Base-by-base conservation (phyloP, 2,113 vertebrate genomes). In the Dasyornis broadbenti region DNA sequence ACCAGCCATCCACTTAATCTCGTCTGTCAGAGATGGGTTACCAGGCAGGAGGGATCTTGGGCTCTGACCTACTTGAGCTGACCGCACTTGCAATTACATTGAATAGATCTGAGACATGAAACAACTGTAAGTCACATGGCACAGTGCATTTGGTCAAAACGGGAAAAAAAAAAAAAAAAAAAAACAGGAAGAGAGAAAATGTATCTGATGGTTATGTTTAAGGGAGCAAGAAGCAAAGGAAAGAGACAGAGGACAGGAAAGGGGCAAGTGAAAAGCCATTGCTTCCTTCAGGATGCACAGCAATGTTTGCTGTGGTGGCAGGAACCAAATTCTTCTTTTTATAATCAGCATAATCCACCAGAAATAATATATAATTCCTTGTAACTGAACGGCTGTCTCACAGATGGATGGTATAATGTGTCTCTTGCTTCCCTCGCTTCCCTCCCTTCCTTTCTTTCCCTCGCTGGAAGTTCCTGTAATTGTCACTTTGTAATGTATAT, bases 331-430 rank as follows among this genome's bases (percentile, higher is more conserved):
- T 97, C 97, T 97, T 98, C 94, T 96, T 98, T 96, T 97, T 94
- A 92, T 98, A 98, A 98, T 98, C 93, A 81, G 71, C 13, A 15
- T 98, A 98, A 98, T 98, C 98, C 97, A 97, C 98, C 98, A 98
- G 97, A 98, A 98, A 98, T 96, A 98, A 98, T 98, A 92, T 61
- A 94, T 98, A 98, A 98, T 97, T 97, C 97, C 93, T 73, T 95
- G 97, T 97, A 97, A 96, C 97, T 97, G 97, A 97, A 97, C 90
- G 98, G 98, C 98, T 98, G 97, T 98, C 97, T 97, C 96, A 94
- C 98, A 98, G 98, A 98, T 98, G 98, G 97, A 97, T 95, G 90
- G 96, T 97, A 95, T 98, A 97, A 96, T 96, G 86, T 97, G 96
- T 97, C 96, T 97, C 94, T 76, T 88, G 86, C 77, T 94, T 76